Base-by-base conservation (phyloP, 2,113 vertebrate species). In the Cyrtonyx montezumae region DNA sequence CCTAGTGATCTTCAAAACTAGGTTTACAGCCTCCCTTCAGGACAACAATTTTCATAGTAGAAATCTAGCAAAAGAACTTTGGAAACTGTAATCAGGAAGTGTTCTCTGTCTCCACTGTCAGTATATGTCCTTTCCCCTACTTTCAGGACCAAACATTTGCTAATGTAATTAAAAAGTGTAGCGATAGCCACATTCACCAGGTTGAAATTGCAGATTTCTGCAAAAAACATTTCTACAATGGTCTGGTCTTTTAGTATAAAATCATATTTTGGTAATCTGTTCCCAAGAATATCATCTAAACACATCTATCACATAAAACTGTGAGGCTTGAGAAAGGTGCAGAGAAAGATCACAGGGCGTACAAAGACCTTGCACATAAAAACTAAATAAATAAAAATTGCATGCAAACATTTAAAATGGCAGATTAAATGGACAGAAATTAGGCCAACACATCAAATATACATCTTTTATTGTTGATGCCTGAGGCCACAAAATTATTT, bases 11-110 rank as follows among this genome's bases (percentile, higher is more conserved):
- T 89, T 94, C 78, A 88, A 94, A 88, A 87, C 68, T 45, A 89
- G 40, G 42, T 89, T 94, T 93, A 84, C 43, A 62, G 28, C 36
- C 70, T 94, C 71, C 67, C 32, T 91, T 94, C 84, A 93, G 91
- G 59, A 89, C 73, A 84, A 62, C 90, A 93, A 96, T 93, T 93
- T 96, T 89, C 91, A 86, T 56, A 94, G 63, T 59, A 91, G 46
- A 93, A 93, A 36, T 81, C 87, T 93, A 69, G 49, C 48, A 76
- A 61, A 56, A 84, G 28, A 71, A 11, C 30, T 68, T 69, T 56
- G 61, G 37, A 81, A 96, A 78, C 32, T 68, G 37, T 30, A 42
- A 90, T 78, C 58, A 43, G 6, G 84, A 79, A 37, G 17, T 61
- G 56, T 78, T 88, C 40, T 73, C 48, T 91, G 23, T 70, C 43